phyloP scores from a whole-genome alignment of 2,888 invertebrate genomes.

The Andrena marginata region DNA sequence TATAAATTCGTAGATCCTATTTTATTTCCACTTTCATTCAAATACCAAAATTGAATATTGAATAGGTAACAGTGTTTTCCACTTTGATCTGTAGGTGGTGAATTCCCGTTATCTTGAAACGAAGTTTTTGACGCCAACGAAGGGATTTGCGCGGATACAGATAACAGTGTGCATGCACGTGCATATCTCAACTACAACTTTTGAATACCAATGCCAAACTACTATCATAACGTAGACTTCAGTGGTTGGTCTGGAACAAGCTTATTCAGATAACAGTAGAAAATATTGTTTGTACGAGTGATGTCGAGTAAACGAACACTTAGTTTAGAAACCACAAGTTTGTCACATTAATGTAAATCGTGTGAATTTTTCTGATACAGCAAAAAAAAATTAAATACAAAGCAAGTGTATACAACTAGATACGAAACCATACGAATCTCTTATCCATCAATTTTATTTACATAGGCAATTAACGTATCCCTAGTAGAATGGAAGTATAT shows the following conservation, averaged over 20 bases:
- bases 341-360: neutral
- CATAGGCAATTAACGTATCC: too few species aligned
- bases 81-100: neutral
- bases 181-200: conserved; percentile 2
- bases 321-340: neutral
- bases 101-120: neutral
- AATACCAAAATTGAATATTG: neutral
- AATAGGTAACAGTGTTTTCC: neutral
- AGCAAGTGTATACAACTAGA: too few species aligned
- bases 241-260: neutral
- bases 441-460: too few species aligned
- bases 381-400: too few species aligned
- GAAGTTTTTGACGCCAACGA: neutral
- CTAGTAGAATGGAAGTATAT: too few species aligned
- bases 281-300: neutral
- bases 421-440: too few species aligned
- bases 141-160: neutral
- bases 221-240: conserved; percentile 10
- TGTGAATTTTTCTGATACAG: too few species aligned
- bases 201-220: conserved; percentile 12
- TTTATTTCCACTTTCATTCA: neutral
- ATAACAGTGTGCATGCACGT: neutral
- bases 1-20: neutral
- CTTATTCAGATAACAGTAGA: conserved; percentile 15
- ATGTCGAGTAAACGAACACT: neutral